phyloP scores from a whole-genome alignment of 92 coral and sea anemone species.

The Isaurus tuberculatus region DNA sequence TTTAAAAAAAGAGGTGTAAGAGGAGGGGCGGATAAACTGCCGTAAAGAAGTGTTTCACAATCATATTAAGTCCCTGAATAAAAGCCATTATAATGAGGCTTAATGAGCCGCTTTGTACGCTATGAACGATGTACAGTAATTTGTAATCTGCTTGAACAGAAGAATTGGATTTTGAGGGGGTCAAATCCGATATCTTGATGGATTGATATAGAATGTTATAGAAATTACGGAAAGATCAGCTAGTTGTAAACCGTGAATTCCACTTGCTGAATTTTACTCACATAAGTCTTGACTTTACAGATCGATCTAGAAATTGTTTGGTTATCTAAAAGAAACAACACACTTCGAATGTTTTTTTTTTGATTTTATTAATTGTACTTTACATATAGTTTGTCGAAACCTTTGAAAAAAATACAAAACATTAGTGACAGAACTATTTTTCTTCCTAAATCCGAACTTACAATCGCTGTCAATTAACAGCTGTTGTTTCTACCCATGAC shows the following conservation, averaged over 20 bases:
- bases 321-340: conserved; percentile 12
- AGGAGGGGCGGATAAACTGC: conserved; percentile 98
- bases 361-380: conserved; percentile 9
- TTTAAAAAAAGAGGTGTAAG: conserved; percentile 66
- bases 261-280: conserved; percentile 21
- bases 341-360: conserved; percentile 11
- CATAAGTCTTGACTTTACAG: background rate
- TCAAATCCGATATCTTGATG: conserved; percentile 60
- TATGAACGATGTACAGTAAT: conserved; percentile 90
- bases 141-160: conserved; percentile 82
- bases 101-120: conserved; percentile 93
- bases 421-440: conserved; percentile 8
- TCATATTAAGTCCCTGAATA: conserved; percentile 97
- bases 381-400: conserved; percentile 28
- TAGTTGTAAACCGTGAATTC: conserved; percentile 6
- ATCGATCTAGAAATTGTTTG: background rate
- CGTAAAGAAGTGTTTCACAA: conserved; percentile 95
- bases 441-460: background rate
- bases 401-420: conserved; percentile 16
- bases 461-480: background rate
- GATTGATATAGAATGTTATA: conserved; percentile 19
- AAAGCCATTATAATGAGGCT: conserved; percentile 88
- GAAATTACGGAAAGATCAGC: background rate
- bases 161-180: conserved; percentile 72
- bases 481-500: background rate